These are phyloP conservation scores for Teinopalpus imperialis DNA, from an alignment of 2,888 invertebrate species.

Conservation along the genomic window DNA sequence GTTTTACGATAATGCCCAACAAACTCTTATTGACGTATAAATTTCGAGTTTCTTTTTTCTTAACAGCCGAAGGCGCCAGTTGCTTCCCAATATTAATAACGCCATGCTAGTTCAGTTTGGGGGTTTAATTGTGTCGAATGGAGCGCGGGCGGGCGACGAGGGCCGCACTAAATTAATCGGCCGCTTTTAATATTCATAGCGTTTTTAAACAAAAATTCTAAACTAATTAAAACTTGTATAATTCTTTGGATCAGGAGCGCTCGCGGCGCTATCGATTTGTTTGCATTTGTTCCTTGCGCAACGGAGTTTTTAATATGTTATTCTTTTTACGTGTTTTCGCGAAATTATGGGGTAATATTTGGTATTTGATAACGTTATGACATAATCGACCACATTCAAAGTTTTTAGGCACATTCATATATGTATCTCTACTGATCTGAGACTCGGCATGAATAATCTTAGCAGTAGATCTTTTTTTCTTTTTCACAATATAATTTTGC, in stretches of 20 bases:
- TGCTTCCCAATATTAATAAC: slow-evolving; percentile 70
- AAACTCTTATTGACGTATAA: slow-evolving; percentile 76
- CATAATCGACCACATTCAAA: too few species aligned
- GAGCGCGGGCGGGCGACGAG: slow-evolving; percentile 44
- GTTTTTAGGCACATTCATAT: too few species aligned
- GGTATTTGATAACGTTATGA: too few species aligned
- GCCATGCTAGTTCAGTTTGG: slow-evolving; percentile 67
- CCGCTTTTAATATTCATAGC: slow-evolving; percentile 78
- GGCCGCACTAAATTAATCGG: slow-evolving; percentile 65
- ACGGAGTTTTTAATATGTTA: slow-evolving; percentile 1
- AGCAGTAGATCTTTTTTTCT: too few species aligned
- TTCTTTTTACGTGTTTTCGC: slow-evolving; percentile 1
- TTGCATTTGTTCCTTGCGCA: slow-evolving; percentile 30
- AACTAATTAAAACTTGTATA: slow-evolving; percentile 77
- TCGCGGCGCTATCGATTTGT: slow-evolving; percentile 30
- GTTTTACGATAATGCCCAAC: slow-evolving; percentile 76
- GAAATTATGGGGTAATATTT: too few species aligned
- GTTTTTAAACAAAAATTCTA: slow-evolving; percentile 74
- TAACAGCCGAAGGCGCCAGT: slow-evolving; percentile 74
- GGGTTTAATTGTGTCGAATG: slow-evolving; percentile 68
- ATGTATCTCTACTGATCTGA: too few species aligned
- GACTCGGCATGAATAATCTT: too few species aligned
- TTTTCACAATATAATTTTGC: too few species aligned
- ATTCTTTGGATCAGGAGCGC: slow-evolving; percentile 46
- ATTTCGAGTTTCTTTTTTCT: slow-evolving; percentile 61